Base-by-base conservation (phyloP, 2,113 vertebrate species). In the Podilymbus podiceps region DNA sequence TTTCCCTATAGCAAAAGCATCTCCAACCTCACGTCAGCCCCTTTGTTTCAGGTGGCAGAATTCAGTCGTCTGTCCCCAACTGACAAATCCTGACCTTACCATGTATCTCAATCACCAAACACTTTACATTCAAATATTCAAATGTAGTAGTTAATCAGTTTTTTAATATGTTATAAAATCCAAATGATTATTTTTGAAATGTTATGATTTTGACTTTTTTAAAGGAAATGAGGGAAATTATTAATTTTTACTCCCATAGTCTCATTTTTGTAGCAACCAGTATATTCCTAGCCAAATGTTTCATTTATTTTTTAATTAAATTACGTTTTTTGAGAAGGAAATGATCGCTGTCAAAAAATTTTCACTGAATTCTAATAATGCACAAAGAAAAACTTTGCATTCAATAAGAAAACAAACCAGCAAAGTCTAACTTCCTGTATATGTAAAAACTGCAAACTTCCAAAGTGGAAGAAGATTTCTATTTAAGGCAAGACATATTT, bases 11-110 rank as follows among this genome's bases (percentile, higher is more conserved):
- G 40, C 24, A 78, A 72, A 64, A 75, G 12, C 9, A 71, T 11
- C 3, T 90, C 28, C 28, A 63, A 12, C 1, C 8, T 42, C 5
- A 1, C 24, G 12, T 12, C 44, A 59, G 5, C 2, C 6, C 15
- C 20, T 42, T 88, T 18, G 12, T 38, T 31, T 52, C 49, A 88
- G 28, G 13, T 42, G 25, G 3, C 5, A 81, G 50, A 59, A 89
- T 71, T 77, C n/a, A 78, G 14, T 59, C 1, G 2, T 42, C 3
- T 72, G 40, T 59, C 31, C 31, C 79, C 14, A 82, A 38, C 13
- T 42, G 38, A 55, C 21, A 75, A 83, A 20, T 3, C 2, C 6
- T 33, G 58, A 72, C 19, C 15, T 90, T 55, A 72, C 5, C 9
- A 23, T 25, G 33, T 85, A 46, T 44, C 20, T 85, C 23, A 58